Evolutionary conservation across 1,140 invertebrate genomes (phyloP), one percentile per base, ranked within the genome.

Genomic region (Trachymyrmex septentrionalis): DNA sequence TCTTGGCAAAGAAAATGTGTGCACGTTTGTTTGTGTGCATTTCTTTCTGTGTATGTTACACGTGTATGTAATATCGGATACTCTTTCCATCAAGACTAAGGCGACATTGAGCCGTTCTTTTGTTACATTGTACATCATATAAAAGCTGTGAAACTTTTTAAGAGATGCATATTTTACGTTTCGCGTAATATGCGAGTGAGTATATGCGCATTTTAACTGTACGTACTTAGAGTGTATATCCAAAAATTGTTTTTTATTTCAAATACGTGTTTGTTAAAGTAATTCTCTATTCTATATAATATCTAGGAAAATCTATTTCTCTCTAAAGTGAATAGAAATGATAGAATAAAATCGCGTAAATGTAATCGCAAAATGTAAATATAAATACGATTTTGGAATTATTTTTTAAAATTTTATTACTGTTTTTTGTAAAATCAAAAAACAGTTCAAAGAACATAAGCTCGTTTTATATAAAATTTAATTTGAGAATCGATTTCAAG

Each of bases 1-100:
- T 84, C 57, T 57, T 59, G 80, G 69, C 80, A 84, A 84, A 84
- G 69, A 84, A 57, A 84, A 84, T 27, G 63, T 64, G 64, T 21
- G n/a, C 9, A 44, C 21, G 10, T 21, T 2, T 21, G 19, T 34
- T 7, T 5, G 19, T 34, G 30, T 34, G 3, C 2, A 14, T 63
- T 14, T 63, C 6, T 63, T 12, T 16, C 14, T 10, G 19, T 34
- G 30, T 66, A 64, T 34, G 53, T 48, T 48, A 82, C 38, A 24
- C 38, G 27, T 75, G 38, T 38, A 73, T 61, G 67, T 84, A 84
- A 84, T 84, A 84, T 84, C 55, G 55, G 27, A 84, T 84, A 84
- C 55, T 73, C 38, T 84, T 84, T 61, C 66, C 38, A 84, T 84
- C 69, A 75, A 27, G 10, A 73, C n/a, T 34, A 34, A 84, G 14